Conservation (phyloP, 2,888 invertebrate species). For the Galerucella calmariensis region DNA sequence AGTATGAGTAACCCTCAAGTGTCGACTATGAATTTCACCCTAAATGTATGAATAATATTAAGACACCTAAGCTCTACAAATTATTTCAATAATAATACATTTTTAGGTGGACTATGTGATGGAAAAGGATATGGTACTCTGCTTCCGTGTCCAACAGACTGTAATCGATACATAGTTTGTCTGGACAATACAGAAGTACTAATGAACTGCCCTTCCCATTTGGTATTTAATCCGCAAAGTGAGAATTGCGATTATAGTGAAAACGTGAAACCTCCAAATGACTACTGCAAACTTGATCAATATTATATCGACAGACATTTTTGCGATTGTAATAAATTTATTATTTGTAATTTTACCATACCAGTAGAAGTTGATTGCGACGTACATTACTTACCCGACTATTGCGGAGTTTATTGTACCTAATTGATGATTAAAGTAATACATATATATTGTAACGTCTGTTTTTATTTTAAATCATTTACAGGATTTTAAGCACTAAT, state of each 20-base stretch:
- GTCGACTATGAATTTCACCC: no score
- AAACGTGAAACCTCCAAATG: slow-evolving; percentile 6
- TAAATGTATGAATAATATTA: no score
- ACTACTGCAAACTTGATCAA: slow-evolving; percentile 17
- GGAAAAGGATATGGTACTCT: neutral
- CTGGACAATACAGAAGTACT: neutral
- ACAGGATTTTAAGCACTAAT: no score
- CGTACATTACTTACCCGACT: neutral
- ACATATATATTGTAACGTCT: no score
- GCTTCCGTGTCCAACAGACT: slow-evolving; percentile 11
- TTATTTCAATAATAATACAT: neutral
- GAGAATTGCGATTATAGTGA: slow-evolving; percentile 16
- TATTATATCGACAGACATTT: slow-evolving; percentile 24
- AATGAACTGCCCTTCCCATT: slow-evolving; percentile 14
- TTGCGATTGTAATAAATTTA: slow-evolving; percentile 30
- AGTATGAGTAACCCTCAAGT: no score
- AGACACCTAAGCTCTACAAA: neutral
- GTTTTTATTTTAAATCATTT: no score
- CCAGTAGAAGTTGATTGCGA: neutral
- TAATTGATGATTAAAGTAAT: no score
- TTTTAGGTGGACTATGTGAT: neutral
- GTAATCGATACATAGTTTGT: slow-evolving; percentile 25
- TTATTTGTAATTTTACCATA: slow-evolving; percentile 13
- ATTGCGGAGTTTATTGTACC: neutral
- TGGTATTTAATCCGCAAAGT: slow-evolving; percentile 5